These are phyloP conservation scores for Agonopterix subpropinquella DNA, from an alignment of 2,888 invertebrate genomes.

Conservation along the genomic window DNA sequence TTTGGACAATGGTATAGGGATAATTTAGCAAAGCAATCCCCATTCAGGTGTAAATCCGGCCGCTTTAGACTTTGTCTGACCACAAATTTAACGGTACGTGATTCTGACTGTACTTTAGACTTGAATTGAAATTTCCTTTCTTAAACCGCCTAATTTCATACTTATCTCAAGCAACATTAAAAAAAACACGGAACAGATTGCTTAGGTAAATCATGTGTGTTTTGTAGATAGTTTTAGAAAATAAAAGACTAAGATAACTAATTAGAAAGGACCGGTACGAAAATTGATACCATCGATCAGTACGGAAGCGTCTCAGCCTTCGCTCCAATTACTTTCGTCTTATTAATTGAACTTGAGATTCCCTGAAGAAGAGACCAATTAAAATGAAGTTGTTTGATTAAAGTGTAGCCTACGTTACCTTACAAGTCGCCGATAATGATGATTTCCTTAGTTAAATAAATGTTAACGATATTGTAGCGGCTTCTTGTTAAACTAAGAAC, in stretches of 20 bases:
- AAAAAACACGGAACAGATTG: neutral
- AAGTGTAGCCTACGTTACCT: slow-evolving; percentile 48
- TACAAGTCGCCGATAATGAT: slow-evolving; percentile 45
- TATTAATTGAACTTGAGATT: slow-evolving; percentile 58
- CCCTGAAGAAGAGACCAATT: slow-evolving; percentile 42
- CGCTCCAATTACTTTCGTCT: slow-evolving; percentile 48
- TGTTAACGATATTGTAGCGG: slow-evolving; percentile 31
- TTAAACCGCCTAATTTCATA: neutral
- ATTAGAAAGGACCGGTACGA: slow-evolving; percentile 28
- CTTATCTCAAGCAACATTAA: neutral
- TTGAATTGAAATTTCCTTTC: neutral
- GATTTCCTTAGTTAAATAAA: slow-evolving; percentile 47
- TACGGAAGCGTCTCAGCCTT: slow-evolving; percentile 30
- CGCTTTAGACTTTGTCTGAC: slow-evolving; percentile 28
- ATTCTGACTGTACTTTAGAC: neutral
- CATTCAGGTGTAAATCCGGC: slow-evolving; percentile 57
- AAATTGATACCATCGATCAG: slow-evolving; percentile 47
- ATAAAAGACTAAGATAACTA: slow-evolving; percentile 18
- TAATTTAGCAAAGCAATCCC: slow-evolving; percentile 41
- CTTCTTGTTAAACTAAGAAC: slow-evolving; percentile 25
- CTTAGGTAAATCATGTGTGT: neutral
- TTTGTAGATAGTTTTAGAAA: neutral
- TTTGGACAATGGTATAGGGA: slow-evolving; percentile 44
- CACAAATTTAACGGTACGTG: slow-evolving; percentile 23
- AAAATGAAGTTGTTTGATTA: slow-evolving; percentile 54